phyloP scores from a whole-genome alignment of 2,888 invertebrate genomes.

The Gortyna flavago region DNA sequence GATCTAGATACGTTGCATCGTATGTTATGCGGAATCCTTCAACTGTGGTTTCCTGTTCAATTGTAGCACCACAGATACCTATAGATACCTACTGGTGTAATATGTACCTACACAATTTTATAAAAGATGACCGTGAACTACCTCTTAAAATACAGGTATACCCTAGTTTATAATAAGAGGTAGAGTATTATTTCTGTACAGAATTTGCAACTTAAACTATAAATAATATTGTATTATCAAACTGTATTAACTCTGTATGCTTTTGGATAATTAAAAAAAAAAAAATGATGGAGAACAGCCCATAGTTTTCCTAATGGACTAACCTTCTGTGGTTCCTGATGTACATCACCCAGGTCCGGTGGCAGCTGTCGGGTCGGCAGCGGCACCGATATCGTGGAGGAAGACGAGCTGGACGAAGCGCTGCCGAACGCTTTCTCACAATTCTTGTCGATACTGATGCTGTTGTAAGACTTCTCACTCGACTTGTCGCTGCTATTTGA shows the following conservation, averaged over 20 bases:
- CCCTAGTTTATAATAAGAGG: no score
- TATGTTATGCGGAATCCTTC: not conserved
- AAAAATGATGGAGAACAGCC: no score
- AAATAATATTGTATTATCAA: no score
- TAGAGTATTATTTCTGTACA: no score
- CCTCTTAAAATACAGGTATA: no score
- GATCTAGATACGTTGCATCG: not conserved
- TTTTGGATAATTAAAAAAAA: no score
- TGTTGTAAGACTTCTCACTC: constrained; percentile 85
- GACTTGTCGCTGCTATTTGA: constrained; percentile 89
- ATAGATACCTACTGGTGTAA: not conserved
- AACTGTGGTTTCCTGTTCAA: not conserved
- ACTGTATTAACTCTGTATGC: no score
- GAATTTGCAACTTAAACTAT: no score
- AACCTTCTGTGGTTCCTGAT: constrained; percentile 85
- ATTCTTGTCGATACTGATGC: constrained; percentile 91
- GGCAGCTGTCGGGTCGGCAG: constrained; percentile 80
- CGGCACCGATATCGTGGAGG: constrained; percentile 82
- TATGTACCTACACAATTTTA: not conserved
- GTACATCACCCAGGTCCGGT: constrained; percentile 84
- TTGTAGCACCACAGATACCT: not conserved
- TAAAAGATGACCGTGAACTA: no score
- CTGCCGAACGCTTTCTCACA: constrained; percentile 89
- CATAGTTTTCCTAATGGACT: constrained; percentile 22
- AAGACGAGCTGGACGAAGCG: constrained; percentile 86